Percentiles rank a stretch among this genome's conserved stretches.
These are phyloP conservation scores for Merops nubicus DNA, from an alignment of 2,113 vertebrate genomes.

Conservation along the genomic window DNA sequence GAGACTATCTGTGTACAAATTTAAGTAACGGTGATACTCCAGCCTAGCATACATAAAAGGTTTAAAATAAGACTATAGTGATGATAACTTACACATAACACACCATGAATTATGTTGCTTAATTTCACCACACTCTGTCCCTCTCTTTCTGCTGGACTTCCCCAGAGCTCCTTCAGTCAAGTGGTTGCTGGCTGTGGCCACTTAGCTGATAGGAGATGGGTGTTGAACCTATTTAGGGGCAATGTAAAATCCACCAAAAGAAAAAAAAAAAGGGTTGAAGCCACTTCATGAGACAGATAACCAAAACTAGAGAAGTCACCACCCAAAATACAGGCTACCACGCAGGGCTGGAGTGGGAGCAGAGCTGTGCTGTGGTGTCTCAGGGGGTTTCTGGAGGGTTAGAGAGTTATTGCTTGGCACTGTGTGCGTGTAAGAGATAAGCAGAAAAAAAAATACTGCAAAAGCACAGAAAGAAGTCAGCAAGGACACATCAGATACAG, in stretches of 20 bases:
- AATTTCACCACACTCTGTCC: background rate
- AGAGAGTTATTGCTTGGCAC: background rate
- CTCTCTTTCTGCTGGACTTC: background rate
- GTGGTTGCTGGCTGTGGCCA: fast-evolving
- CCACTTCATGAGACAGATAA: background rate
- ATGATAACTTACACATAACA: background rate
- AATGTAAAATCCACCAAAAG: background rate
- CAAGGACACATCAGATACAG: background rate
- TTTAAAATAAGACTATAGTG: background rate
- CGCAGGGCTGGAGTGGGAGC: background rate
- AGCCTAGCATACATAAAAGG: background rate
- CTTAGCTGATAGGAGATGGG: background rate
- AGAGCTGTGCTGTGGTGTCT: background rate
- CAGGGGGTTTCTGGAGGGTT: background rate
- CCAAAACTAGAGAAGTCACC: background rate
- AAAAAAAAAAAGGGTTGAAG: background rate
- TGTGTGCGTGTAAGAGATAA: background rate
- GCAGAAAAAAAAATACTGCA: background rate
- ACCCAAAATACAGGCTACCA: fast-evolving
- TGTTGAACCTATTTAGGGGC: background rate
- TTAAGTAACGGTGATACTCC: background rate
- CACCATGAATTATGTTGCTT: background rate
- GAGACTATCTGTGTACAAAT: background rate
- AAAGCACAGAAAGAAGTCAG: background rate
- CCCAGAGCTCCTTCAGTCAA: background rate